phyloP scores from a whole-genome alignment of 2,797 vertebrate genomes.

The Acrocephalus scirpaceus region DNA sequence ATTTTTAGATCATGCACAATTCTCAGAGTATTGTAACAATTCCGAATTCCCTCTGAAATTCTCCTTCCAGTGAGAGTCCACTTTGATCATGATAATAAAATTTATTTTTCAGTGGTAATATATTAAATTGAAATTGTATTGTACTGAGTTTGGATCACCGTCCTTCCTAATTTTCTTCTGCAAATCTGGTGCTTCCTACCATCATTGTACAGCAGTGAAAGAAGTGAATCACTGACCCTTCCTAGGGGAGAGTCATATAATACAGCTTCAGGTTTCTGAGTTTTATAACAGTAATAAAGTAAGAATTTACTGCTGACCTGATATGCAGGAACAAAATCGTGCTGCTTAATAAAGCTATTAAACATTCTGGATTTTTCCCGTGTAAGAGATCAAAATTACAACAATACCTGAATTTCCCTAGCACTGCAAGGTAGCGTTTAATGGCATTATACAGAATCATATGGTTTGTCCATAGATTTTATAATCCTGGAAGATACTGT shows the following conservation, averaged over 20 bases:
- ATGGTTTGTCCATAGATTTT: slow-evolving; percentile 33
- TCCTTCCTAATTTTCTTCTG: background rate
- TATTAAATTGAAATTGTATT: background rate
- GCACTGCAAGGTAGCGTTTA: background rate
- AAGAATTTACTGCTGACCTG: slow-evolving; percentile 74
- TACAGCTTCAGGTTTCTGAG: slow-evolving; percentile 60
- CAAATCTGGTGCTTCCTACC: background rate
- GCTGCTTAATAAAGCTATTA: slow-evolving; percentile 70
- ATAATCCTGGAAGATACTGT: slow-evolving; percentile 31
- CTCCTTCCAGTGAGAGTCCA: background rate
- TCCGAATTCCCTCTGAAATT: background rate
- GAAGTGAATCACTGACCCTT: slow-evolving; percentile 59
- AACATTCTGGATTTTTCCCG: slow-evolving; percentile 69
- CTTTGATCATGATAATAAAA: background rate
- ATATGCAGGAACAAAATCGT: slow-evolving; percentile 66
- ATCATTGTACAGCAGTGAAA: background rate
- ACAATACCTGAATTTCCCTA: slow-evolving; percentile 52
- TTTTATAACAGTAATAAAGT: slow-evolving; percentile 69
- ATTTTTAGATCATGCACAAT: background rate
- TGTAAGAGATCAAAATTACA: slow-evolving; percentile 72
- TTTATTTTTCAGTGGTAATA: background rate
- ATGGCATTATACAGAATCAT: slow-evolving; percentile 31
- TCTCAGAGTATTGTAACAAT: background rate
- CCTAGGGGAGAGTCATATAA: slow-evolving; percentile 57
- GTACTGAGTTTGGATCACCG: background rate